Evolutionary conservation across 1,140 invertebrate genomes (phyloP), one percentile per base, ranked within the genome.

Genomic region (Microplitis mediator): DNA sequence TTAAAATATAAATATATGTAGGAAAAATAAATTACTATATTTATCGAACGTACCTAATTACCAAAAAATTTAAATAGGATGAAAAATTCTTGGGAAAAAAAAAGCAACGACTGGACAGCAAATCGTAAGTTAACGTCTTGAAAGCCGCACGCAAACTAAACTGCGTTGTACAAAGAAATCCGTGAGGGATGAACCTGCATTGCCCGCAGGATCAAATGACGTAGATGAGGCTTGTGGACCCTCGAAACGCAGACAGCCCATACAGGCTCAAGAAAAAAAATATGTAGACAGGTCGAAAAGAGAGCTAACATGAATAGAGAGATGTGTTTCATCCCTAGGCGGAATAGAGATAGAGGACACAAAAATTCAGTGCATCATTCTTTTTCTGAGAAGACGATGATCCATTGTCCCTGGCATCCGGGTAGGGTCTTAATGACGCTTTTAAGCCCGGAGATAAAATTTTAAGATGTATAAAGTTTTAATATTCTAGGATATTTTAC

Each of bases 201-300:
- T 11, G 34, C 13, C 60, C 13, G 34, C 60, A 62, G 60, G 60
- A 62, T 62, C 35, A 16, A 62, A 62, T 62, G 60, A 62, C 60
- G 34, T 23, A 35, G 52, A 4, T 9, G 39, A 45, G 39, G 6
- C 39, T 11, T 45, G 39, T 1, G 11, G 39, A 3, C 60, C 32
- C n/a, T 13, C n/a, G 60, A 36, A 13, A 62, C 58, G 2, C 9
- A 61, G n/a, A 35, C 56, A 58, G 23, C 23, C 56, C 5, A 16
- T 4, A 58, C 5, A 4, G 23, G 5, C 4, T 16, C 9, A 58
- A 9, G 23, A 58, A 34, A 58, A 31, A 58, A 58, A 58, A 9
- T n/a, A 58, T 58, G 4, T 8, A 58, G 56, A 58, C 51, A 54
- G 51, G 51, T 54, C 51, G 51, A 58, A 58, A 31, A 58, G 31